These are phyloP conservation scores for Diplolepis rosae DNA, from an alignment of 2,888 invertebrate genomes.

Conservation along the genomic window DNA sequence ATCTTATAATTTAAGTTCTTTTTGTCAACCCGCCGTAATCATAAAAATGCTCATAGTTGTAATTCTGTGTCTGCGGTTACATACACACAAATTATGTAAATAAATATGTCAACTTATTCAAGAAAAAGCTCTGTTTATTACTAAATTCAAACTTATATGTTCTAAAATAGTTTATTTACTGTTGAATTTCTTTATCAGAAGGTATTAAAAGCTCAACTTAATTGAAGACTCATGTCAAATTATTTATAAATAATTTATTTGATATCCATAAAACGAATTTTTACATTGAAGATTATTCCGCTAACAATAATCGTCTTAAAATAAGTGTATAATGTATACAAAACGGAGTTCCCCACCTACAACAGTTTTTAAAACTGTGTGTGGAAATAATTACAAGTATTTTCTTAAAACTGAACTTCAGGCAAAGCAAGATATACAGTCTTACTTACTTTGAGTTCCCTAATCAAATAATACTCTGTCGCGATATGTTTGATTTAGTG, in stretches of 20 bases:
- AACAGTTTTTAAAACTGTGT: constrained; percentile 3
- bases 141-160: no score
- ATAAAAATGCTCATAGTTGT: neutral
- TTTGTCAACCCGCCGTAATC: constrained; percentile 5
- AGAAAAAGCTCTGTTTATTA: neutral
- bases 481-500: constrained; percentile 8
- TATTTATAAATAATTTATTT: constrained; percentile 31
- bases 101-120: constrained; percentile 18
- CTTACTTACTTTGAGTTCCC: neutral
- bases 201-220: no score
- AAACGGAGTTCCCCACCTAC: neutral
- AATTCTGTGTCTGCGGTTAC: constrained; percentile 1
- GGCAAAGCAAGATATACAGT: constrained; percentile 3
- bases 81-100: constrained; percentile 16
- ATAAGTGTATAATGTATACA: constrained; percentile 26
- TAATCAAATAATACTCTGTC: neutral
- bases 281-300: constrained; percentile 15
- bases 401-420: constrained; percentile 11
- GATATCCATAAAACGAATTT: constrained; percentile 5
- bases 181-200: no score
- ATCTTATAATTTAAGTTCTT: no score
- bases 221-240: no score
- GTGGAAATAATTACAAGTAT: neutral
- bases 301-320: neutral
- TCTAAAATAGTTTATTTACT: no score